Evolutionary conservation across 64 coral and sea anemone genomes (phyloP), one percentile per base, ranked within the genome.

Genomic region (Montipora efflorescens): DNA sequence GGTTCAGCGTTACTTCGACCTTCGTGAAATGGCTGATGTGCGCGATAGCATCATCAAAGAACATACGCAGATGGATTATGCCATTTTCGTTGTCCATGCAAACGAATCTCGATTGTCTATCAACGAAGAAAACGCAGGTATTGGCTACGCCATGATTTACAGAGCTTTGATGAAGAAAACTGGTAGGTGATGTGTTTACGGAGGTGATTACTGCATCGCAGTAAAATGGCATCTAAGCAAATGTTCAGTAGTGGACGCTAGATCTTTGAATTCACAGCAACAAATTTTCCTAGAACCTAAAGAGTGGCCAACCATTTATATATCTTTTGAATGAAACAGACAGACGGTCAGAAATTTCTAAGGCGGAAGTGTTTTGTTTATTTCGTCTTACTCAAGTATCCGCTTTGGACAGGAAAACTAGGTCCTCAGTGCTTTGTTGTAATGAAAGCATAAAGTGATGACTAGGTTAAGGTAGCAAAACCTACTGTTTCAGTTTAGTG

Each of bases 11-110:
- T 94, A 94, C 52, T 96, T 96, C 75, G 72, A 88, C 7, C 57
- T 96, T 55, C 87, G 73, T 19, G 47, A 68, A 5, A 96, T 96
- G 91, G 18, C 87, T 12, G 66, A 90, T 58, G 49, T 86, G 14
- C 76, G 87, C 14, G n/a, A 21, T 5, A 9, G 69, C 19, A 76
- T 87, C 1, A 82, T 48, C 19, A 11, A 36, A 64, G 18, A 21
- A 49, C 45, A 44, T 4, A 4, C 6, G 0, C 2, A 71, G 43
- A 50, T 86, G 45, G 88, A 94, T 81, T 81, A 73, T 47, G 95
- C 95, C 18, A 77, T 96, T 51, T 93, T 96, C 87, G 95, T 90
- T 70, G 95, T 96, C 9, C 91, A 96, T 87, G 95, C 92, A 21
- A 62, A 96, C 25, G 95, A 96, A 79, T 96, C 91, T 47, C 47